These are phyloP conservation scores for Rhynchophorus ferrugineus DNA, from an alignment of 1,140 invertebrate genomes.

Conservation along the genomic window DNA sequence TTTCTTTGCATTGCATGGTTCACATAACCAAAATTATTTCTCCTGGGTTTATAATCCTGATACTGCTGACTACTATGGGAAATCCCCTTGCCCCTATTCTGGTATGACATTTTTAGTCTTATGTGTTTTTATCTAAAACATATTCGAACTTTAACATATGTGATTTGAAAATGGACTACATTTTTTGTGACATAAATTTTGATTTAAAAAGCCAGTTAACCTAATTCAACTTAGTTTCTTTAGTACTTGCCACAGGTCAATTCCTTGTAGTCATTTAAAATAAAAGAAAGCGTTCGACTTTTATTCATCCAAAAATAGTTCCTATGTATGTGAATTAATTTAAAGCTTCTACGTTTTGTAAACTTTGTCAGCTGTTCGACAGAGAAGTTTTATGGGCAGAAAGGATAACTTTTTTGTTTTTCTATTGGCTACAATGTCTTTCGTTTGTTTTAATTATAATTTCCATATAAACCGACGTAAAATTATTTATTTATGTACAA, in stretches of 20 bases:
- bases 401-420: no score
- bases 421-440: no score
- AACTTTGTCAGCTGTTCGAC: constrained; percentile 1
- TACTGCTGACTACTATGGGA: background rate
- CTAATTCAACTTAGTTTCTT: background rate
- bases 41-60: background rate
- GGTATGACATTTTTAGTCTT: constrained; percentile 4
- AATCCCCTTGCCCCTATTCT: constrained; percentile 6
- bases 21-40: background rate
- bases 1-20: constrained; percentile 2
- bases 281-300: background rate
- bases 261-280: background rate
- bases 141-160: background rate
- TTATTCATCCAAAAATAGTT: background rate
- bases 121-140: constrained; percentile 3
- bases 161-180: no score
- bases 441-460: no score
- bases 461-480: no score
- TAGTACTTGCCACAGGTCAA: background rate
- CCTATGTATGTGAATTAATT: background rate
- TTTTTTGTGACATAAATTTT: background rate
- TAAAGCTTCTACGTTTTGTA: background rate
- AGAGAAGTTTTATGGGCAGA: background rate
- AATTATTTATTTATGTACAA: no score
- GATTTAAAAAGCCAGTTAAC: background rate